Evolutionary conservation across 1,140 invertebrate species (phyloP).

Genomic region (Venturia canescens): DNA sequence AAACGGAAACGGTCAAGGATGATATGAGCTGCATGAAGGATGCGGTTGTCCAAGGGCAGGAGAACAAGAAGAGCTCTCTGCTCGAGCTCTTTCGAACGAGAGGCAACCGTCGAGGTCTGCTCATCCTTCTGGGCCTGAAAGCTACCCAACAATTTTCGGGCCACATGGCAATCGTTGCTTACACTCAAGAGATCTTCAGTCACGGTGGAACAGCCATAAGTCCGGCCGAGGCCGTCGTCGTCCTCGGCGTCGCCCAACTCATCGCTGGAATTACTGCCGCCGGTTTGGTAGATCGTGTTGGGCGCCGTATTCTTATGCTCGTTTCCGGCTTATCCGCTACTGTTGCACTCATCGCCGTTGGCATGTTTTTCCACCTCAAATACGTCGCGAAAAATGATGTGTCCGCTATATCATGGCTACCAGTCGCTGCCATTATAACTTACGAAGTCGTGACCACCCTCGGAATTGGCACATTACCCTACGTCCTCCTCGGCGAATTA

Average conservation of each 20-base stretch:
- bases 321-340: conserved; percentile 79
- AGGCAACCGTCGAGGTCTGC: conserved; percentile 81
- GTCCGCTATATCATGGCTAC: conserved; percentile 67
- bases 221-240: conserved; percentile 78
- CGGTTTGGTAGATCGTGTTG: conserved; percentile 83
- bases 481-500: conserved; percentile 79
- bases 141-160: conserved; percentile 87
- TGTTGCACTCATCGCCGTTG: conserved; percentile 77
- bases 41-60: conserved; percentile 77
- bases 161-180: conserved; percentile 86
- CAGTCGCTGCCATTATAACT: conserved; percentile 63
- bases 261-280: conserved; percentile 80
- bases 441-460: conserved; percentile 69
- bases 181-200: conserved; percentile 86
- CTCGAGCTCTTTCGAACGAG: conserved; percentile 78
- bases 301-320: conserved; percentile 83
- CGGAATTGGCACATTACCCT: conserved; percentile 80
- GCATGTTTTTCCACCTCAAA: conserved; percentile 75
- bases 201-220: conserved; percentile 79
- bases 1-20: conserved; percentile 77
- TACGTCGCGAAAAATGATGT: conserved; percentile 64
- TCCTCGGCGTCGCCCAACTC: conserved; percentile 84
- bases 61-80: conserved; percentile 77
- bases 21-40: conserved; percentile 81
- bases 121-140: conserved; percentile 83